Base-by-base conservation (phyloP, 2,113 vertebrate species). In the Cyphomyrus plagiostoma region DNA sequence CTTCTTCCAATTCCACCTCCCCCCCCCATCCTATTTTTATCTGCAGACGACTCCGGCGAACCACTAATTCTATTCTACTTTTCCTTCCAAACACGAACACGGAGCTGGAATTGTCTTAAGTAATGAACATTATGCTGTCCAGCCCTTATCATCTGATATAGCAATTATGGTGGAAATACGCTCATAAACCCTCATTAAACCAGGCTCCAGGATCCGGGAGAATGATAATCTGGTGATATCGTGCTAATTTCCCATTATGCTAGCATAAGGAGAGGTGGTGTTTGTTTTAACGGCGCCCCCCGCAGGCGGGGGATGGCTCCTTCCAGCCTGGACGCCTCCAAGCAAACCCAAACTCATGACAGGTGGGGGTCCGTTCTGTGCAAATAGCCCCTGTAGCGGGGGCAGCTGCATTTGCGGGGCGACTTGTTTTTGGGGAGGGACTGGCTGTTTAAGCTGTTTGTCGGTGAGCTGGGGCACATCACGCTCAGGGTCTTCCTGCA, bases 141-240 rank as follows among this genome's bases (percentile, higher is more conserved):
- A 45, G 35, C 35, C 35, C 23, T 88, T 66, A 45, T 66, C 53
- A 88, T 88, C 35, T 23, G 26, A 45, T 66, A 88, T 88, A 66
- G 87, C 87, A 58, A 88, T 62, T 87, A 87, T 21, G n/a, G 85
- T 17, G 50, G 35, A 87, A 87, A 53, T 53, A 4, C 3, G 85
- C 53, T 53, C 85, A 56, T 87, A 87, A 87, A n/a, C 15, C 85
- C 85, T 87, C 85, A 87, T 87, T 87, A 87, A 87, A 53, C 35
- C 50, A 56, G 49, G 50, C 45, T 86, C n/a, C 85, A 87, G 53
- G 35, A 58, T 88, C 35, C 23, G 39, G 39, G 35, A 88, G 35
- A 42, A 66, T 87, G 39, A 88, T 62, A 26, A 88, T 88, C 53
- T 66, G 15, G 30, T 39, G 53, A 66, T 88, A 88, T 66, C 19